phyloP scores from a whole-genome alignment of 2,888 invertebrate species.

The Amphipyra berbera region DNA sequence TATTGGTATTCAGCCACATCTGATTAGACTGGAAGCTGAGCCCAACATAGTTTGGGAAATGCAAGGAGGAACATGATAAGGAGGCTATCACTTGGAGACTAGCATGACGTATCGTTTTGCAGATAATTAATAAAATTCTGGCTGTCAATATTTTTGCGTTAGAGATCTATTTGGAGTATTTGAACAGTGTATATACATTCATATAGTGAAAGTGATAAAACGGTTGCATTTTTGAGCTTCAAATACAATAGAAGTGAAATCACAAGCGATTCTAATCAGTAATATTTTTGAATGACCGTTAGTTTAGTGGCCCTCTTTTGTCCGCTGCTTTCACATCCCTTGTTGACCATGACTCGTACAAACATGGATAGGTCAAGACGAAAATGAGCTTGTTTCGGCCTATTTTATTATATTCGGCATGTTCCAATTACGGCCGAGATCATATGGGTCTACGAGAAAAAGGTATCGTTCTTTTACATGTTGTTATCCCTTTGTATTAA shows the following conservation, averaged over 20 bases:
- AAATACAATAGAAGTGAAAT: constrained; percentile 30
- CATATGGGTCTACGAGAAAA: constrained; percentile 45
- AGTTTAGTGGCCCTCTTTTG: constrained; percentile 16
- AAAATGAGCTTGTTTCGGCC: constrained; percentile 40
- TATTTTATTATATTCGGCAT: constrained; percentile 47
- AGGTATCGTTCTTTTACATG: constrained; percentile 30
- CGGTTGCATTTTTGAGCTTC: neutral
- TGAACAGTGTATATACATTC: neutral
- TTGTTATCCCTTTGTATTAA: constrained; percentile 33
- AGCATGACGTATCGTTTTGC: neutral
- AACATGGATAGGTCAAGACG: constrained; percentile 38
- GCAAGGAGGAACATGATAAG: too few species aligned
- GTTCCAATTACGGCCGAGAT: constrained; percentile 52
- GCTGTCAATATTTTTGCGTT: constrained; percentile 11
- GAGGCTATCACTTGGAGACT: too few species aligned
- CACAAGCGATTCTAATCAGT: constrained; percentile 18
- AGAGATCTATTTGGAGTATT: constrained; percentile 7
- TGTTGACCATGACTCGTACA: constrained; percentile 21
- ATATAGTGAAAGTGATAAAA: constrained; percentile 17
- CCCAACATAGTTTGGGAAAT: too few species aligned
- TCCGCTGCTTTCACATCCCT: constrained; percentile 13
- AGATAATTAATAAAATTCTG: constrained; percentile 3
- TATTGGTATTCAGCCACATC: too few species aligned
- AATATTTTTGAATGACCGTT: neutral
- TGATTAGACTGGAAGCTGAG: too few species aligned